Base-by-base conservation (phyloP, 2,888 invertebrate species). In the Lottia scabra region DNA sequence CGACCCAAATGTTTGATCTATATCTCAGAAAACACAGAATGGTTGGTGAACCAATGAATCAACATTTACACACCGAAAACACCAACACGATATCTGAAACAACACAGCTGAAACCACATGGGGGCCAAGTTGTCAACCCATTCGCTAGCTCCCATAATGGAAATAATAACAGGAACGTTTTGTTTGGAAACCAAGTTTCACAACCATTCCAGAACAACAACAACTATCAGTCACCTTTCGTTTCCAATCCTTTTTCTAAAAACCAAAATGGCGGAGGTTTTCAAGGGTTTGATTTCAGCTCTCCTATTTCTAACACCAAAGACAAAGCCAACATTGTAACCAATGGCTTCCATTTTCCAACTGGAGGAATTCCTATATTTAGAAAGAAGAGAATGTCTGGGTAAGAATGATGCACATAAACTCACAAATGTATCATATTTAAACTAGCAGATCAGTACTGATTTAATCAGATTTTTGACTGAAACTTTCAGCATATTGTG, bases 301-400 rank as follows among this genome's bases (percentile, higher is more conserved):
- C 56, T 23, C 56, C 56, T 5, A 56, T 56, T 23, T 10, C 23
- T 12, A 56, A 56, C 23, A 56, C 56, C 2, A 56, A 56, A 19
- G 56, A 56, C 23, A 56, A 56, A 56, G 56, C 56, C 19, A 56
- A 56, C 56, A 56, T 56, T 23, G 56, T 56, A 10, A 56, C 56
- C 23, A 56, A 56, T 56, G 56, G 56, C 23, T 56, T 56, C n/a
- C 56, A 56, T 56, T 56, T 56, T 16, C 56, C 56, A 56, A 23
- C 56, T 19, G 56, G 56, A 23, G 56, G 56, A 19, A 56, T 56
- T 13, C 56, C 56, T 1, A 19, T 56, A 19, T 56, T 56, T 56
- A 56, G 56, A 19, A 56, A 56, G 56, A 56, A 56, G 15, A 19
- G 56, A 56, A 56, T 56, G 56, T 2, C 56, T 10, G 56, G 56